Evolutionary conservation across 2,888 invertebrate species (phyloP).

Genomic region (Barypeithes pellucidus): DNA sequence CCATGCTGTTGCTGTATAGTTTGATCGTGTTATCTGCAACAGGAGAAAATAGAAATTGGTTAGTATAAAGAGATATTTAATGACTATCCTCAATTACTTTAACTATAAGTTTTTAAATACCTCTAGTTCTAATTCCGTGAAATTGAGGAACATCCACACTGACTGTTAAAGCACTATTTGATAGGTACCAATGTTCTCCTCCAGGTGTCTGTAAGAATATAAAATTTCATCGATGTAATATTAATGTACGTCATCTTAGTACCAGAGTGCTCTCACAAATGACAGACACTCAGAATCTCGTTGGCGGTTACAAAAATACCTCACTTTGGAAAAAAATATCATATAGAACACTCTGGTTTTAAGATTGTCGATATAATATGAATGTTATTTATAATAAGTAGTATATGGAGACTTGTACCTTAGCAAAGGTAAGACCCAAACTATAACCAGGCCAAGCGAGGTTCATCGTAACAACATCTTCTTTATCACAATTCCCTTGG

Average conservation of each 20-base stretch:
- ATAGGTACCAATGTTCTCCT: constrained; percentile 91
- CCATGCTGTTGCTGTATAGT: constrained; percentile 73
- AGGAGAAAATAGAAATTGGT: neutral
- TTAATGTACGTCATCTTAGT: too few species aligned
- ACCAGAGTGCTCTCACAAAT: too few species aligned
- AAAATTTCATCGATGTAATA: neutral
- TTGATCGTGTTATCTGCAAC: constrained; percentile 64
- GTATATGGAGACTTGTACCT: too few species aligned
- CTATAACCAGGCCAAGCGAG: constrained; percentile 85
- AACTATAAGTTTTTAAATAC: too few species aligned
- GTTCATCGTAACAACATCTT: constrained; percentile 81
- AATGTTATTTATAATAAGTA: too few species aligned
- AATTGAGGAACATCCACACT: constrained; percentile 71
- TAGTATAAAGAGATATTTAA: too few species aligned
- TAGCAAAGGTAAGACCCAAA: constrained; percentile 84
- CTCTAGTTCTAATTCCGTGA: constrained; percentile 65
- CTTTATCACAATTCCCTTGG: constrained; percentile 83
- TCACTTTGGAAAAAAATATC: too few species aligned
- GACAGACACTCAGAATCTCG: too few species aligned
- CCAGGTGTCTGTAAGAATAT: constrained; percentile 82
- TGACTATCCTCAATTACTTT: too few species aligned
- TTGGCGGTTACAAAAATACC: too few species aligned
- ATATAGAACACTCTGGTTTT: too few species aligned
- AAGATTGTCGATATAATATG: too few species aligned
- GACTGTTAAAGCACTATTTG: constrained; percentile 83